Evolutionary conservation across 1,140 invertebrate species (phyloP).

Genomic region (Leguminivora glycinivorella): DNA sequence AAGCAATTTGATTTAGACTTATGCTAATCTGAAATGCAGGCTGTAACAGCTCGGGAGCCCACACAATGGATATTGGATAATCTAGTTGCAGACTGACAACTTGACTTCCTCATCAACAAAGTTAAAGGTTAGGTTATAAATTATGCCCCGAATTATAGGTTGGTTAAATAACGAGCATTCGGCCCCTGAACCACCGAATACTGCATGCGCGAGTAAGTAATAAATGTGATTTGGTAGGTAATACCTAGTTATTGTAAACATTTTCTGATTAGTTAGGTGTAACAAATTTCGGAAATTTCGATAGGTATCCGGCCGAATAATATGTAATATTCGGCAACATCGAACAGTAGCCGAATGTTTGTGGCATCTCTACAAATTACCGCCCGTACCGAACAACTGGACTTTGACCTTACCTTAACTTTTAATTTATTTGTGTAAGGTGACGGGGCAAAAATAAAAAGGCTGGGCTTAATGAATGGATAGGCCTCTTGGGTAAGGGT

Average conservation of each 20-base stretch:
- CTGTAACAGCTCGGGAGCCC: background rate
- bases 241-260: too few relatives aligned
- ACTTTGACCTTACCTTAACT: background rate
- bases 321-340: too few relatives aligned
- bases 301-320: too few relatives aligned
- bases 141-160: too few relatives aligned
- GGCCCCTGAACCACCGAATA: too few relatives aligned
- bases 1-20: background rate
- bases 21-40: slow-evolving; percentile 9
- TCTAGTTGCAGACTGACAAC: background rate
- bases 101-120: background rate
- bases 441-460: background rate
- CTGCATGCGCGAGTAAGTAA: too few relatives aligned
- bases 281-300: too few relatives aligned
- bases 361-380: too few relatives aligned
- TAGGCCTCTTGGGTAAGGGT: background rate
- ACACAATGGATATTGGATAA: background rate
- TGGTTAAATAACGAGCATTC: too few relatives aligned
- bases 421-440: background rate
- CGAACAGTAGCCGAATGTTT: too few relatives aligned
- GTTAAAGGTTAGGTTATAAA: background rate
- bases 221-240: too few relatives aligned
- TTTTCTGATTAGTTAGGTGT: too few relatives aligned
- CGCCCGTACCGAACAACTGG: background rate
- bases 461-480: background rate